Conservation (phyloP, 2,888 invertebrate species). For the Ephialtes manifestator region DNA sequence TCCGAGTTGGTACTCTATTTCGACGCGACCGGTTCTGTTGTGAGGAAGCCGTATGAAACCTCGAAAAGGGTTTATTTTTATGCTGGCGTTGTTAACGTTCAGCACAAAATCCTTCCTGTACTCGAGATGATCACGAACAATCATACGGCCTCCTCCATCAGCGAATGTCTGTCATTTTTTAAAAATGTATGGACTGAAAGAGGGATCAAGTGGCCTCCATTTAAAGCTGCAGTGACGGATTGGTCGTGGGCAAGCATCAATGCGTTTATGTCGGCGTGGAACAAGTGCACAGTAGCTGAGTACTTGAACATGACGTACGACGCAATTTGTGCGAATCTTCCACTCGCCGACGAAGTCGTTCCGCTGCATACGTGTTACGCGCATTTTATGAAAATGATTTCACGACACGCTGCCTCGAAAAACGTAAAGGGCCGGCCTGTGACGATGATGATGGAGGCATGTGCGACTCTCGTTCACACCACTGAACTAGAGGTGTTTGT, state of each 20-base stretch:
- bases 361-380: no score
- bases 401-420: neutral
- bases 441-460: constrained; percentile 20
- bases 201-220: constrained; percentile 57
- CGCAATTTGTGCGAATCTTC: no score
- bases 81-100: no score
- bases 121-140: no score
- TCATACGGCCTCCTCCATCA: no score
- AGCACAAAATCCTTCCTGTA: no score
- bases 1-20: no score
- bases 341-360: no score
- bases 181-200: constrained; percentile 36
- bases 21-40: no score
- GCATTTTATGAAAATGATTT: no score
- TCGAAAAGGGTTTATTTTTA: no score
- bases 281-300: constrained; percentile 39
- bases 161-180: constrained; percentile 31
- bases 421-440: neutral
- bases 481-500: constrained; percentile 12
- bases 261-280: constrained; percentile 50
- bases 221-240: constrained; percentile 47
- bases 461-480: constrained; percentile 41
- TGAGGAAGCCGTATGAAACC: no score
- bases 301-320: constrained; percentile 57
- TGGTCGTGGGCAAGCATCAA: constrained; percentile 60